Conservation (phyloP, 92 coral and sea anemone genomes). For the Pocillopora grandis region DNA sequence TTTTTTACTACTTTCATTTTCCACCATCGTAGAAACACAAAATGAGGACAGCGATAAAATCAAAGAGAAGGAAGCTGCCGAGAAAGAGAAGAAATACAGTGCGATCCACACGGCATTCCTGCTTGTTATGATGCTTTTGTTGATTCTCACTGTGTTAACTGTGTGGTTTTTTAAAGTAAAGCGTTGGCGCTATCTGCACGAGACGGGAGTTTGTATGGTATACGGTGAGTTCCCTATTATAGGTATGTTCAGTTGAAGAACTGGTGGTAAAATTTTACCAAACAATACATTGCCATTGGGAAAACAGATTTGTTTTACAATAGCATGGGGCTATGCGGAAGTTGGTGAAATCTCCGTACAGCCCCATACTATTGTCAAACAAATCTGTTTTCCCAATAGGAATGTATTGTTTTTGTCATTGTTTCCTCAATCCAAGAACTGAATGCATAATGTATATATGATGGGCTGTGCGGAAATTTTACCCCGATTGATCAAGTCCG, state of each 20-base stretch:
- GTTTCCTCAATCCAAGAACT: too few species aligned
- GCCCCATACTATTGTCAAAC: too few species aligned
- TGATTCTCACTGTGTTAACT: constrained; percentile 84
- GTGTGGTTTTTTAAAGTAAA: constrained; percentile 96
- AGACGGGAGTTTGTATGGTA: constrained; percentile 97
- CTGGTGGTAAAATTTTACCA: too few species aligned
- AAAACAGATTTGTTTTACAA: too few species aligned
- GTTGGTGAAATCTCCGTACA: too few species aligned
- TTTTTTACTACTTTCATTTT: neutral
- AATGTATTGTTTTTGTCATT: too few species aligned
- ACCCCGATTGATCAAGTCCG: neutral
- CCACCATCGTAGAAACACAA: neutral
- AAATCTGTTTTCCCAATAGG: too few species aligned
- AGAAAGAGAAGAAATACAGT: constrained; percentile 68
- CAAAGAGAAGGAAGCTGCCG: constrained; percentile 79
- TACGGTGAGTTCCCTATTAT: constrained; percentile 64
- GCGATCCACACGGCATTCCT: constrained; percentile 81
- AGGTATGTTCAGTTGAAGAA: neutral
- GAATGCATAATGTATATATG: too few species aligned
- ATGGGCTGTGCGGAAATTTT: too few species aligned
- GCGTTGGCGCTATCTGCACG: constrained; percentile 96
- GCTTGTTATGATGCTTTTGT: constrained; percentile 81
- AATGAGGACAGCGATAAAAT: neutral
- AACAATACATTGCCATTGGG: too few species aligned
- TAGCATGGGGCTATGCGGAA: too few species aligned